A percentile compares a stretch with the other conserved stretches of the same genome.
phyloP scores from a whole-genome alignment of 2,797 vertebrate genomes.

The Bradypodion pumilum region DNA sequence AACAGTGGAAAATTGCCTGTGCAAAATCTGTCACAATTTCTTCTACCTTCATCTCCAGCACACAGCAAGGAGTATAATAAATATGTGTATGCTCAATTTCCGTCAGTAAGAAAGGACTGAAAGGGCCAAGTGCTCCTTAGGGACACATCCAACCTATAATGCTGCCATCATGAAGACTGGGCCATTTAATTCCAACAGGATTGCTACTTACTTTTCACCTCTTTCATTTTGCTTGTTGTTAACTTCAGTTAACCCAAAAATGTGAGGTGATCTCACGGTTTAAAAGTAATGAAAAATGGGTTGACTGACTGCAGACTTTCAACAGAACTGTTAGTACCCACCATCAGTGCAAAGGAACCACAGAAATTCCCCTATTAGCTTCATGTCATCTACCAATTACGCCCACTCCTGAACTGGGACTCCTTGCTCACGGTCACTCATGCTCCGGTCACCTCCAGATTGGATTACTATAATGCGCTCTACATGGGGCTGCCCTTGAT shows the following conservation, averaged over 20 bases:
- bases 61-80: background rate
- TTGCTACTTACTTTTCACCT: background rate
- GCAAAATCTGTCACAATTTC: background rate
- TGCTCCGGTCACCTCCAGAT: no score
- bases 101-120: background rate
- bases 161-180: background rate
- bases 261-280: no score
- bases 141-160: background rate
- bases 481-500: no score
- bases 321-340: background rate
- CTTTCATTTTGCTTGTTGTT: background rate
- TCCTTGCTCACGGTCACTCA: no score
- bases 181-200: background rate
- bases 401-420: no score
- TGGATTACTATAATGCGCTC: no score
- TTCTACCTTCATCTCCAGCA: background rate
- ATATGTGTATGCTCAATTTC: background rate
- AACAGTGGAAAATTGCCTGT: background rate
- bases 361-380: background rate
- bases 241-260: background rate
- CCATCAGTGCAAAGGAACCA: background rate
- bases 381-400: no score
- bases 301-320: background rate
- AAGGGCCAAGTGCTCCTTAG: background rate
- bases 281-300: background rate